Conservation (phyloP, 2,113 vertebrate species). For the Anseranas semipalmata region DNA sequence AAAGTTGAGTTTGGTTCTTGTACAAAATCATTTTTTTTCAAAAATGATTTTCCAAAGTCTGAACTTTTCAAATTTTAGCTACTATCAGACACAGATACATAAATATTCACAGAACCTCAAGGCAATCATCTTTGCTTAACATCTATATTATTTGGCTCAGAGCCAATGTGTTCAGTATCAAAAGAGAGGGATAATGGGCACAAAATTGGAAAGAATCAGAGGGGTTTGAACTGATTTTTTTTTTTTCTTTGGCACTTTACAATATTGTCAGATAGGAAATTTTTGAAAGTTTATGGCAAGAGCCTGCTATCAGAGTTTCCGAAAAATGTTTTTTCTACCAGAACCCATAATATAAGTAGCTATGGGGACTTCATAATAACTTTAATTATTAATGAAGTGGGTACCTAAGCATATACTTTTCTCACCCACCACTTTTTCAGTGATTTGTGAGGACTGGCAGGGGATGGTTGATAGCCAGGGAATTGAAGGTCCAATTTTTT, state of each 20-base stretch:
- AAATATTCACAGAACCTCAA: neutral
- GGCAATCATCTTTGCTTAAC: neutral
- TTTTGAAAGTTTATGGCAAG: neutral
- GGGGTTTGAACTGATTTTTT: neutral
- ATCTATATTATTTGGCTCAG: neutral
- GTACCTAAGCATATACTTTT: neutral
- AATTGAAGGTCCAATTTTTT: neutral
- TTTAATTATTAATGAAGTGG: neutral
- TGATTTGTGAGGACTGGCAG: neutral
- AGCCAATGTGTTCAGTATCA: neutral
- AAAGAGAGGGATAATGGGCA: neutral
- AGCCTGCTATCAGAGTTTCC: neutral
- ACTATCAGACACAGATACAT: neutral
- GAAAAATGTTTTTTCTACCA: neutral
- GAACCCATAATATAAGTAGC: neutral
- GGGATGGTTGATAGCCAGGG: fast-evolving
- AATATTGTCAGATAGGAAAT: neutral
- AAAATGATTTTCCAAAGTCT: neutral
- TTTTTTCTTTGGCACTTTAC: neutral
- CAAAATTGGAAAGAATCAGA: neutral
- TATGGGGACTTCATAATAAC: neutral
- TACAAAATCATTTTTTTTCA: too few relatives aligned
- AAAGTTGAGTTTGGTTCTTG: neutral
- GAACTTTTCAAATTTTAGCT: neutral
- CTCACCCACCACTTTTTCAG: neutral